Percentiles rank a stretch among this genome's conserved stretches.
Evolutionary conservation across 2,113 vertebrate genomes (phyloP).

Genomic region (Urocynchramus pylzowi): DNA sequence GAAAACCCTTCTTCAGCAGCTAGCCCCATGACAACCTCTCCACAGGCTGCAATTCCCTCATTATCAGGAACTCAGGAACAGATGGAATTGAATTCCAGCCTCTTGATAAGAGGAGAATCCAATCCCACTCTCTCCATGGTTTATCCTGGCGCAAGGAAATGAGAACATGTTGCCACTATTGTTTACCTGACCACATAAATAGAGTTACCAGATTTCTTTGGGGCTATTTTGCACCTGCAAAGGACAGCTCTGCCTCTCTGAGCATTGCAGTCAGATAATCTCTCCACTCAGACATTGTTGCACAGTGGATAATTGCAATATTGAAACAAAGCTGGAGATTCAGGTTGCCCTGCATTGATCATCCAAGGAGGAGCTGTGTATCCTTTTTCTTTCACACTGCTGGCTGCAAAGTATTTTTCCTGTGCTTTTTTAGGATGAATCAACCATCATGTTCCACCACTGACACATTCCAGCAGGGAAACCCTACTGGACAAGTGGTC

Average conservation of each 20-base stretch:
- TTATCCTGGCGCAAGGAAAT: background rate
- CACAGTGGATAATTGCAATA: background rate
- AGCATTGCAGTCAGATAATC: background rate
- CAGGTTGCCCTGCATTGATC: background rate
- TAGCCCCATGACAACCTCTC: background rate
- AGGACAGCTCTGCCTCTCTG: background rate
- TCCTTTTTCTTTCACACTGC: background rate
- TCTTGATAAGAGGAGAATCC: background rate
- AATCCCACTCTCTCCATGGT: accelerated
- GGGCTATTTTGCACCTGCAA: background rate
- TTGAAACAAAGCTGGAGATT: background rate
- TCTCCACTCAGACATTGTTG: background rate
- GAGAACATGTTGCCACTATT: background rate
- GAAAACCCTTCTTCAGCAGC: background rate
- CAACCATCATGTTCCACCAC: accelerated
- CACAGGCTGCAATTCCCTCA: background rate
- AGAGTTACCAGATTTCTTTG: background rate
- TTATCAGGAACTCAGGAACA: background rate
- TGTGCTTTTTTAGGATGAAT: background rate
- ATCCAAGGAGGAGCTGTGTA: background rate
- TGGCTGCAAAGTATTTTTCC: background rate
- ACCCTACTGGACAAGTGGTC: background rate
- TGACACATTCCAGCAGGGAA: background rate
- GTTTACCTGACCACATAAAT: background rate
- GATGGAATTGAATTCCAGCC: background rate